Percentiles rank a stretch among this genome's conserved stretches.
Conservation (phyloP, 2,888 invertebrate genomes). For the Epirrhoe alternata region DNA sequence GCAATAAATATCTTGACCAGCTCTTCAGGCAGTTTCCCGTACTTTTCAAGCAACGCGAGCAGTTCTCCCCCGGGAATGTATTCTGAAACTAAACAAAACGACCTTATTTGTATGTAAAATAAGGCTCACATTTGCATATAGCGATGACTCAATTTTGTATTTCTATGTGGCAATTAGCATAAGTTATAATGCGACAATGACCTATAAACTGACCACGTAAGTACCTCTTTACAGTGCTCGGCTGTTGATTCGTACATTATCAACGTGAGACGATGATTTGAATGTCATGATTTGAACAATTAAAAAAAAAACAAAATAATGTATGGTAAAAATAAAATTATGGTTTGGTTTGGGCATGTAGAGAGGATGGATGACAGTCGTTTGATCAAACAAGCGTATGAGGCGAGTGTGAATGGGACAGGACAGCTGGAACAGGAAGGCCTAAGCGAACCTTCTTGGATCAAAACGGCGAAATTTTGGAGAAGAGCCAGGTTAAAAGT, state of each 20-base stretch:
- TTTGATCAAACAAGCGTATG: too few relatives aligned
- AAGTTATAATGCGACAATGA: constrained; percentile 46
- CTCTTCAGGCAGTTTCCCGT: constrained; percentile 90
- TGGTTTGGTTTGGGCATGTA: too few relatives aligned
- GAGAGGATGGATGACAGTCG: too few relatives aligned
- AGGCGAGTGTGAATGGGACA: too few relatives aligned
- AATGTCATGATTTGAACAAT: too few relatives aligned
- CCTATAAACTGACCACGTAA: constrained; percentile 40
- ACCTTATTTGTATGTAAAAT: constrained; percentile 28
- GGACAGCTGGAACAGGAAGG: too few relatives aligned
- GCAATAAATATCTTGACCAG: constrained; percentile 93
- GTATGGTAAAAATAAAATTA: too few relatives aligned
- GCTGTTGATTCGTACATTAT: constrained; percentile 2
- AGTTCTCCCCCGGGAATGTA: constrained; percentile 94
- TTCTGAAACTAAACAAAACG: constrained; percentile 88
- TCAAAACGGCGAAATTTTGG: too few relatives aligned
- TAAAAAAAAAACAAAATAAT: too few relatives aligned
- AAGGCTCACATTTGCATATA: constrained; percentile 19
- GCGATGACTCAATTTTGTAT: constrained; percentile 27
- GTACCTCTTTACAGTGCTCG: not conserved
- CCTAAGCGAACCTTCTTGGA: too few relatives aligned
- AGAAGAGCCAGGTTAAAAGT: too few relatives aligned
- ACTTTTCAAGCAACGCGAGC: constrained; percentile 89
- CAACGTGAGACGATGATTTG: not conserved
- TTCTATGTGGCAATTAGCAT: constrained; percentile 22